Base-by-base conservation (phyloP, 1,140 invertebrate genomes). In the Choristoneura fumiferana region DNA sequence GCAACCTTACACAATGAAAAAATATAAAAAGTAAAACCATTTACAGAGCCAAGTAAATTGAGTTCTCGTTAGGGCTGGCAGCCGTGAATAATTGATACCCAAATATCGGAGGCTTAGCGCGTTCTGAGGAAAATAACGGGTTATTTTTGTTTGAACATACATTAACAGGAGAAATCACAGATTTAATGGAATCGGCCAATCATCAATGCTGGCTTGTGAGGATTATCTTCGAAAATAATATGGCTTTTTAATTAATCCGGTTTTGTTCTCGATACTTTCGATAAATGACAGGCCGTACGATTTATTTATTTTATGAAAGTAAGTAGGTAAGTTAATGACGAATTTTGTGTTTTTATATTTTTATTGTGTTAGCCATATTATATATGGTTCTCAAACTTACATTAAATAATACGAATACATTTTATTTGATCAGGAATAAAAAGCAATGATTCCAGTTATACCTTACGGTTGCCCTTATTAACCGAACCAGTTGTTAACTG, bases 21-120 rank as follows among this genome's bases (percentile, higher is more conserved):
- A 22, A 49, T 49, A 49, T 22, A 49, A 49, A 33, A 49, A 22
- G 17, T 17, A 49, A 49, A 49, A 49, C 43, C 43, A 49, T 49
- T 49, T 49, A 49, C 18, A 49, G 43, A 12, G 43, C 22, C 22
- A 49, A 49, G 43, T 49, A 49, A 49, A 49, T 49, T 49, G 22
- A 49, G 43, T 49, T 49, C 43, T 49, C 43, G 43, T 49, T 49
- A 49, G 10, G 17, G 43, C 12, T 49, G 22, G n/a, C 43, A 49
- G 43, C 17, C 43, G 18, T 49, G 43, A 22, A 49, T 49, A 49
- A 49, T 49, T 49, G 43, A 49, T 49, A 49, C 43, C 43, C 43
- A 22, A 49, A 49, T 49, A 49, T 49, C 43, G 22, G 18, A 49
- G 43, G 43, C 43, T 49, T 49, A 49, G 12, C 43, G 22, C 43